phyloP scores from a whole-genome alignment of 2,113 vertebrate species.

The Thalassarche chlororhynchos region DNA sequence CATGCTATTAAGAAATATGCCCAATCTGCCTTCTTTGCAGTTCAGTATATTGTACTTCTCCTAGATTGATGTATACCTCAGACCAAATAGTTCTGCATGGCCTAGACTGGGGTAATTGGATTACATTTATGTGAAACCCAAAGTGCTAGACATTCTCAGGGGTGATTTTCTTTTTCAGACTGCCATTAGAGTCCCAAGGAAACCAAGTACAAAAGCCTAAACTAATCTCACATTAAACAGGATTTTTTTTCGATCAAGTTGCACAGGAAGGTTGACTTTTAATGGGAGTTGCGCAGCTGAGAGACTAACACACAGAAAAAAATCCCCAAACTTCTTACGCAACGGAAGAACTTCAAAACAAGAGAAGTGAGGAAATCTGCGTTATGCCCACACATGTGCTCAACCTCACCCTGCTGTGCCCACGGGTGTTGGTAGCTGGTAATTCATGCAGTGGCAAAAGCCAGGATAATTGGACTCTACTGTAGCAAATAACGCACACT shows the following conservation, averaged over 20 bases:
- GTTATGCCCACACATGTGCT: background rate
- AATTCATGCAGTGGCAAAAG: background rate
- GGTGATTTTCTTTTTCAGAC: conserved; percentile 50
- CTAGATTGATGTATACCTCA: conserved; percentile 61
- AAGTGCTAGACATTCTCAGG: conserved; percentile 38
- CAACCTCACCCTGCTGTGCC: background rate
- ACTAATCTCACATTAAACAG: conserved; percentile 51
- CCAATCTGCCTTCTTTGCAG: conserved; percentile 58
- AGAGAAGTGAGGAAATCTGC: background rate
- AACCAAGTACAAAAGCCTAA: conserved; percentile 50
- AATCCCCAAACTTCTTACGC: background rate
- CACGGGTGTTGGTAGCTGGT: background rate
- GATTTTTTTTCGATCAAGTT: background rate
- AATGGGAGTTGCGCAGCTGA: background rate
- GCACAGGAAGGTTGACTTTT: background rate
- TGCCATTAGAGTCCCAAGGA: conserved; percentile 49
- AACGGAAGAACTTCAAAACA: conserved; percentile 14
- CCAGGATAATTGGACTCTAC: background rate
- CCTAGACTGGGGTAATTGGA: conserved; percentile 57
- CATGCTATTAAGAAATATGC: conserved; percentile 62
- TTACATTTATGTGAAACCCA: conserved; percentile 65
- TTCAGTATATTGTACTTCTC: conserved; percentile 32
- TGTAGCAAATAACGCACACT: background rate
- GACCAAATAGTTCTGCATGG: conserved; percentile 62
- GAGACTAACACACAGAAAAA: background rate